Evolutionary conservation across 2,888 invertebrate genomes (phyloP).

Genomic region (Caenorhabditis afra): DNA sequence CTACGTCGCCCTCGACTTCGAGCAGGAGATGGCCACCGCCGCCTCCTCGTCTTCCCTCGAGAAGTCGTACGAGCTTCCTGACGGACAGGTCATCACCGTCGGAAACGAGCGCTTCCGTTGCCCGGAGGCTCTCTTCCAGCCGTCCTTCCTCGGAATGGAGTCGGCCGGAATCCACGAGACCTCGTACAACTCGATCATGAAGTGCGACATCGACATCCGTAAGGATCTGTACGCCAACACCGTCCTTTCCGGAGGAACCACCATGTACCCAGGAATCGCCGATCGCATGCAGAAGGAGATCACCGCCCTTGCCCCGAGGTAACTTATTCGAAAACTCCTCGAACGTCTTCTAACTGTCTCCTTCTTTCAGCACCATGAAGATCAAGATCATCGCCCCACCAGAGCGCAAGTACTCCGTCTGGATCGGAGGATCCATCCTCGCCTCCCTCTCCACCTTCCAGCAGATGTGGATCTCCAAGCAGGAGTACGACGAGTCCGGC

Average conservation of each 20-base stretch:
- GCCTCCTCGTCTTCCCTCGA: conserved; percentile 91
- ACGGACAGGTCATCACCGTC: conserved; percentile 85
- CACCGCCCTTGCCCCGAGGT: conserved; percentile 83
- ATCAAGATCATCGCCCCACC: conserved; percentile 84
- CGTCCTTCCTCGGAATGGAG: conserved; percentile 87
- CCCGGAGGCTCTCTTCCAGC: conserved; percentile 86
- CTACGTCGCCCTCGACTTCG: conserved; percentile 98
- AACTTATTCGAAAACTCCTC: conserved; percentile 82
- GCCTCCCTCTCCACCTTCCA: conserved; percentile 92
- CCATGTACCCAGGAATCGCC: conserved; percentile 97
- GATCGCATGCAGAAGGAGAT: conserved; percentile 96
- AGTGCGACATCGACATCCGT: conserved; percentile 93
- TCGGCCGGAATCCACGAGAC: conserved; percentile 84
- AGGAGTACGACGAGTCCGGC: conserved; percentile 88
- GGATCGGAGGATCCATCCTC: conserved; percentile 98
- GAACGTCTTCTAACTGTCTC: not conserved
- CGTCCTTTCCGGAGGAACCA: conserved; percentile 82
- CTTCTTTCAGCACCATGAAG: conserved; percentile 83
- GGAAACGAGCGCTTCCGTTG: conserved; percentile 88
- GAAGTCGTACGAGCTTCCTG: conserved; percentile 92
- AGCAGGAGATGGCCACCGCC: conserved; percentile 93
- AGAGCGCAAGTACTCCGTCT: conserved; percentile 96
- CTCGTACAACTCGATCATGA: conserved; percentile 91
- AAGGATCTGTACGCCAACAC: conserved; percentile 89
- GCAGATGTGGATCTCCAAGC: conserved; percentile 88